phyloP scores from a whole-genome alignment of 2,797 vertebrate genomes.

The Aplochiton taeniatus region DNA sequence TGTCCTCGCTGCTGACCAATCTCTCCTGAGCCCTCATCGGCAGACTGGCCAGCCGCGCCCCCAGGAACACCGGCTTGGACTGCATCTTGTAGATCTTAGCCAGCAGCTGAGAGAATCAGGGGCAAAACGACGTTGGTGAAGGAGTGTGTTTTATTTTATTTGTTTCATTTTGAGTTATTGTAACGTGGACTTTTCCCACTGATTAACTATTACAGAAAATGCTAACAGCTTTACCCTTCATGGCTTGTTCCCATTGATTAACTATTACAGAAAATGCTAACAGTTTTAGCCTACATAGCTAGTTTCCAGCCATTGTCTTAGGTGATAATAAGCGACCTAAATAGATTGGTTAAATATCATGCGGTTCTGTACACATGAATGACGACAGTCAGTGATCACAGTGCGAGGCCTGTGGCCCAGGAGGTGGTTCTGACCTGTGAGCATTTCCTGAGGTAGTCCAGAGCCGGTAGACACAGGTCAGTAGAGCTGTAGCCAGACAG shows the following conservation, averaged over 20 bases:
- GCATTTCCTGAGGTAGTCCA: slow-evolving; percentile 93
- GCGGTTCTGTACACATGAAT: not conserved
- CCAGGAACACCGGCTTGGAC: slow-evolving; percentile 91
- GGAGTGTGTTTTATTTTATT: too few relatives aligned
- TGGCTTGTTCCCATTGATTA: too few relatives aligned
- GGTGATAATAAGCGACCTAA: too few relatives aligned
- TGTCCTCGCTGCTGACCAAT: slow-evolving; percentile 89
- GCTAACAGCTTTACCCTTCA: too few relatives aligned
- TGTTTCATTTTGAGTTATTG: too few relatives aligned
- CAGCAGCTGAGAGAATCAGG: slow-evolving; percentile 76
- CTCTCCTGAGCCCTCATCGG: slow-evolving; percentile 83
- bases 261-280: too few relatives aligned
- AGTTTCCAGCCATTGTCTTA: too few relatives aligned
- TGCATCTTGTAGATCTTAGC: slow-evolving; percentile 98
- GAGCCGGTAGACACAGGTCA: slow-evolving; percentile 93
- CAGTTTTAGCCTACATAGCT: too few relatives aligned
- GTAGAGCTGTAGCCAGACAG: slow-evolving; percentile 83
- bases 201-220: too few relatives aligned
- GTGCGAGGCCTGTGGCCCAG: not conserved
- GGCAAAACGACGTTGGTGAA: not conserved
- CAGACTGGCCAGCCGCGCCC: slow-evolving; percentile 85
- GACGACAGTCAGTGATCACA: too few relatives aligned
- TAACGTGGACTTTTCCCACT: too few relatives aligned
- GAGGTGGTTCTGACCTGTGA: slow-evolving; percentile 81
- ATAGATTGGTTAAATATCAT: too few relatives aligned